These are phyloP conservation scores for Cossypha niveicapilla DNA, from an alignment of 2,797 vertebrate genomes.

Conservation along the genomic window DNA sequence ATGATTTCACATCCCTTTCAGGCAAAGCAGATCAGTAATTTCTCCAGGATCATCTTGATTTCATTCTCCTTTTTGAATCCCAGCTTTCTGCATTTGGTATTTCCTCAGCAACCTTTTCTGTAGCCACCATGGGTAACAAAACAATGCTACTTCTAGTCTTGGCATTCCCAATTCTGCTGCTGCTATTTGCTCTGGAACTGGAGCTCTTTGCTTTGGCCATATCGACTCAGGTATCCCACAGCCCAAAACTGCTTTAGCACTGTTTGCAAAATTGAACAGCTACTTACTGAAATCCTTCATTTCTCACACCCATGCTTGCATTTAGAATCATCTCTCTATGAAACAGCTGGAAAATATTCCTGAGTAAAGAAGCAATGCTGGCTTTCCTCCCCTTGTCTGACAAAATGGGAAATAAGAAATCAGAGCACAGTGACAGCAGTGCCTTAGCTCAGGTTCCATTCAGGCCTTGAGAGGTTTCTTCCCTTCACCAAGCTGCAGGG, in stretches of 20 bases:
- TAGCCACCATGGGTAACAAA: not conserved
- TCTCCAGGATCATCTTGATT: not conserved
- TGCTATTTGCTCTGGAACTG: constrained; percentile 14
- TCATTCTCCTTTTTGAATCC: not conserved
- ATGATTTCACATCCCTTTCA: not conserved
- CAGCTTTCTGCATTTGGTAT: not conserved
- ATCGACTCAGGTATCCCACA: not conserved
- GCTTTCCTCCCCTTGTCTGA: not conserved
- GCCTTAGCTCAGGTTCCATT: not conserved
- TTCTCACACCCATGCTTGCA: not conserved
- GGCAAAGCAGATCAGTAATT: not conserved
- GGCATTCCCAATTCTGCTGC: not conserved
- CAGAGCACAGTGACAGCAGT: not conserved
- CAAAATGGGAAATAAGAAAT: not conserved
- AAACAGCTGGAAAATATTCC: not conserved
- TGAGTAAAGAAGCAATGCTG: not conserved
- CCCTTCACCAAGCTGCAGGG: not conserved
- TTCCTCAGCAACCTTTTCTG: not conserved
- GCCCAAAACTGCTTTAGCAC: not conserved
- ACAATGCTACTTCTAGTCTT: not conserved
- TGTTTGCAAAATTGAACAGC: not conserved
- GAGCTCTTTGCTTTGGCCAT: not conserved
- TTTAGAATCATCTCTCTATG: not conserved
- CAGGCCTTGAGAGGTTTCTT: not conserved
- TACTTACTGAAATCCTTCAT: not conserved